A percentile compares a stretch with the other conserved stretches of the same genome.
Conservation (phyloP, 1,140 invertebrate genomes). For the Drosophila insularis region DNA sequence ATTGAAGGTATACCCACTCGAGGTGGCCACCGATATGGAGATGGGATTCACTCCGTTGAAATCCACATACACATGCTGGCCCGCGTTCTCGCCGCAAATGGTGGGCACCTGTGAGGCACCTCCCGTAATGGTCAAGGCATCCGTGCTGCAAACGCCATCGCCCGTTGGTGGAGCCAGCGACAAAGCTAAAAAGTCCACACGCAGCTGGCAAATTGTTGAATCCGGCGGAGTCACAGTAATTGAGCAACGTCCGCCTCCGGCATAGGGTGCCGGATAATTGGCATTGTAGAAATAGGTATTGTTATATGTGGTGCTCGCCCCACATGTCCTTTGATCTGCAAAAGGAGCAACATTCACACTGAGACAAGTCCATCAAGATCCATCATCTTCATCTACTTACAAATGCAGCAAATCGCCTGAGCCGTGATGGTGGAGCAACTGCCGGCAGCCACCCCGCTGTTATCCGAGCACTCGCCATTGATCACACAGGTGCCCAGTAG, state of each 20-base stretch:
- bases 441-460: constrained; percentile 87
- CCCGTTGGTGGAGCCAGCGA: constrained; percentile 88
- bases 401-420: constrained; percentile 89
- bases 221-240: constrained; percentile 88
- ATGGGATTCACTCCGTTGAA: constrained; percentile 88
- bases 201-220: constrained; percentile 89
- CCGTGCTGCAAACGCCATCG: constrained; percentile 88
- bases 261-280: constrained; percentile 87
- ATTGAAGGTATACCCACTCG: constrained; percentile 84
- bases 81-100: constrained; percentile 91
- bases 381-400: constrained; percentile 84
- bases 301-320: constrained; percentile 87
- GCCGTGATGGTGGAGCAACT: constrained; percentile 87
- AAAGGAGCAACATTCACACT: neutral
- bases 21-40: constrained; percentile 87
- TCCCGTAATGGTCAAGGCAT: constrained; percentile 88
- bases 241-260: constrained; percentile 87
- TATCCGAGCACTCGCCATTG: constrained; percentile 87
- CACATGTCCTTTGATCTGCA: constrained; percentile 88
- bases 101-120: constrained; percentile 86
- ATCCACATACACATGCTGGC: constrained; percentile 91
- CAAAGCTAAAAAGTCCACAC: constrained; percentile 90
- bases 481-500: constrained; percentile 90
- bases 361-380: too few species aligned
- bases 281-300: constrained; percentile 92